A percentile compares a stretch with the other conserved stretches of the same genome.
phyloP scores from a whole-genome alignment of 2,797 vertebrate genomes.

The Arvicola amphibius region DNA sequence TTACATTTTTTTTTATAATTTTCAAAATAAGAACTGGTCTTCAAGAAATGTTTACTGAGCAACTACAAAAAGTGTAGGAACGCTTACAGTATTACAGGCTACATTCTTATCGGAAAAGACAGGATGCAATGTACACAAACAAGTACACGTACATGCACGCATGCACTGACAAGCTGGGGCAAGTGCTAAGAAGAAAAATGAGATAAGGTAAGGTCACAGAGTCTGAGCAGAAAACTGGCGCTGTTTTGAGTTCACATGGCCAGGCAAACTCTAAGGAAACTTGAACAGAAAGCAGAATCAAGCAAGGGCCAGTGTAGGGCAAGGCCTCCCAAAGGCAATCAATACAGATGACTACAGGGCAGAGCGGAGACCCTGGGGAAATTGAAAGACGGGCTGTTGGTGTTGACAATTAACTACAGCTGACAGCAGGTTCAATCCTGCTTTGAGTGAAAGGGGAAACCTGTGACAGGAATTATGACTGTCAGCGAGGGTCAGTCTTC shows the following conservation, averaged over 20 bases:
- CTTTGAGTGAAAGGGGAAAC: slow-evolving; percentile 5
- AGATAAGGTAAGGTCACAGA: background rate
- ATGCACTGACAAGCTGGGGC: background rate
- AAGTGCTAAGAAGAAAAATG: background rate
- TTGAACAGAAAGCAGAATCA: slow-evolving; percentile 2
- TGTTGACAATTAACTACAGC: background rate
- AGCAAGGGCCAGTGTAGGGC: background rate
- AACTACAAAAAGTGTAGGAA: background rate
- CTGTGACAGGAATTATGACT: background rate
- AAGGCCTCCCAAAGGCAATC: background rate
- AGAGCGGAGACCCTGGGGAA: background rate
- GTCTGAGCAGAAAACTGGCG: background rate
- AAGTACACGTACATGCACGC: too few relatives aligned
- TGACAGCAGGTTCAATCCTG: slow-evolving; percentile 9
- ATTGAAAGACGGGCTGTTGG: background rate
- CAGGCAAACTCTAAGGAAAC: background rate
- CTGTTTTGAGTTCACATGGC: background rate
- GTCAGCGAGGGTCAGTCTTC: background rate
- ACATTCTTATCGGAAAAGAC: background rate
- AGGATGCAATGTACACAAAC: background rate
- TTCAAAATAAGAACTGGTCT: slow-evolving; percentile 26
- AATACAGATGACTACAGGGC: background rate
- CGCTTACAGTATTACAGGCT: background rate
- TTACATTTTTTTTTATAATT: background rate
- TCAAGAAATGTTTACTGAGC: background rate